Conservation (phyloP, 1,140 invertebrate species). For the Elymnias hypermnestra region DNA sequence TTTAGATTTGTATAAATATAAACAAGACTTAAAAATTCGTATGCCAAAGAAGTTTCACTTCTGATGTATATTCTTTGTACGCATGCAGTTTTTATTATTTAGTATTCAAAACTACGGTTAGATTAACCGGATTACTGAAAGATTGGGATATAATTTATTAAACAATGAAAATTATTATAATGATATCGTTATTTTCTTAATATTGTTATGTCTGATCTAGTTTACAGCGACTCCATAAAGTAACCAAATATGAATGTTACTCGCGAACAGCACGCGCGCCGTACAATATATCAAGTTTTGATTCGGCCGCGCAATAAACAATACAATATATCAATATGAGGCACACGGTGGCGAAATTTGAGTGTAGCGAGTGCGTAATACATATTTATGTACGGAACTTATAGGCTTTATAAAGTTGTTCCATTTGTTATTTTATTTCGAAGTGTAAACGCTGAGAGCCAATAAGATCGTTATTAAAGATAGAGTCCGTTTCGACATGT, state of each 20-base stretch:
- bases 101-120: no score
- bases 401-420: slow-evolving; percentile 41
- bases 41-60: no score
- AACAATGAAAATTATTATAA: no score
- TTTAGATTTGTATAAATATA: no score
- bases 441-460: slow-evolving; percentile 27
- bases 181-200: no score
- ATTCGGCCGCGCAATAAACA: slow-evolving; percentile 74
- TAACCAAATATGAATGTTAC: slow-evolving; percentile 70
- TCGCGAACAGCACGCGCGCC: slow-evolving; percentile 60
- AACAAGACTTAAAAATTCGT: no score
- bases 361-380: slow-evolving; percentile 61
- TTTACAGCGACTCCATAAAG: slow-evolving; percentile 40
- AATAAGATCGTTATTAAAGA: slow-evolving; percentile 29
- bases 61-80: no score
- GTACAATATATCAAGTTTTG: slow-evolving; percentile 73
- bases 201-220: slow-evolving; percentile 38
- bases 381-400: slow-evolving; percentile 48
- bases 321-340: slow-evolving; percentile 75
- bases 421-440: slow-evolving; percentile 36
- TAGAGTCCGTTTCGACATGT: slow-evolving; percentile 22
- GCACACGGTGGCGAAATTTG: slow-evolving; percentile 73
- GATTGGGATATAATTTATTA: no score
- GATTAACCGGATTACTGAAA: no score
- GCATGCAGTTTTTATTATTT: no score